A percentile compares a stretch with the other conserved stretches of the same genome.
Conservation (phyloP, 2,113 vertebrate genomes). For the Propithecus coquereli region DNA sequence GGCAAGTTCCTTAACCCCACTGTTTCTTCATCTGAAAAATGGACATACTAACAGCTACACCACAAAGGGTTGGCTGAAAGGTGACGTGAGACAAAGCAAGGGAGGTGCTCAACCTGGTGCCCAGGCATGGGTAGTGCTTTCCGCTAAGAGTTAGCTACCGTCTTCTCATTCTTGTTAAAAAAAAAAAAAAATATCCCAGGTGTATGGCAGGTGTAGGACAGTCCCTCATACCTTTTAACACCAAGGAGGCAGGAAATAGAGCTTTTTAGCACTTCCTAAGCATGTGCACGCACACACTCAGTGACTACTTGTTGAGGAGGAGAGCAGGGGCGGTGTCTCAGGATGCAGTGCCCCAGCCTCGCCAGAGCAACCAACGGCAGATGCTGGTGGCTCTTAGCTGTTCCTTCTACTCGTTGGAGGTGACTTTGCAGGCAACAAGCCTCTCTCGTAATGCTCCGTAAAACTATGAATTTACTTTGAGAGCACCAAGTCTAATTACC, state of each 20-base stretch:
- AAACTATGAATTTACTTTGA: constrained; percentile 55
- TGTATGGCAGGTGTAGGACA: neutral
- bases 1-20: neutral
- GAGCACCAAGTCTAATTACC: constrained; percentile 66
- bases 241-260: neutral
- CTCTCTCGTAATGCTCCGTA: neutral
- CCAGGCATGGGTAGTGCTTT: neutral
- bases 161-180: neutral
- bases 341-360: neutral
- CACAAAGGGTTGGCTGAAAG: neutral
- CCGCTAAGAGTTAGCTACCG: neutral
- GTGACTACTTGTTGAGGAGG: neutral
- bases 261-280: neutral
- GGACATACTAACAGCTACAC: neutral
- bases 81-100: neutral
- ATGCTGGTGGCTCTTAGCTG: neutral
- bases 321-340: neutral
- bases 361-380: neutral
- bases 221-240: neutral
- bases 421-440: constrained; percentile 8
- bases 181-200: neutral
- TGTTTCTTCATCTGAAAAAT: neutral
- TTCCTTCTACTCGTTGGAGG: neutral
- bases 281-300: neutral
- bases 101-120: fast-evolving